A percentile compares a stretch with the other conserved stretches of the same genome.
Evolutionary conservation across 2,888 invertebrate species (phyloP).

Genomic region (Hemithea aestivaria): DNA sequence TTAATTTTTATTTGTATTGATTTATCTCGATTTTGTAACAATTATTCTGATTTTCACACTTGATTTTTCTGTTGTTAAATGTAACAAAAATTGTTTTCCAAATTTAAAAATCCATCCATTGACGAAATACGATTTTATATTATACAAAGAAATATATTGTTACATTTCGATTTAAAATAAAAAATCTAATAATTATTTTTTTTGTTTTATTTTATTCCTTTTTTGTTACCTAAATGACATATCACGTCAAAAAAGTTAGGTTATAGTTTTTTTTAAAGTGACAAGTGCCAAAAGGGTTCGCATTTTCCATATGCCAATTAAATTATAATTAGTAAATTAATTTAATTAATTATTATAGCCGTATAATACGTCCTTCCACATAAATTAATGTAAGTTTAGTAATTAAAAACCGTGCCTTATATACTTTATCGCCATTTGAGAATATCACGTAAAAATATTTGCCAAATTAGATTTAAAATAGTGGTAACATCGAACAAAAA

Average conservation of each 20-base stretch:
- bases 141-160: constrained; percentile 64
- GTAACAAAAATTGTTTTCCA: constrained; percentile 34
- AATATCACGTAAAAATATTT: constrained; percentile 67
- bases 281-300: constrained; percentile 39
- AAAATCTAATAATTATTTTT: constrained; percentile 55
- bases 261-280: constrained; percentile 29
- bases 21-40: constrained; percentile 56
- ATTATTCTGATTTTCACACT: constrained; percentile 25
- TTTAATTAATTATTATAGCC: constrained; percentile 39
- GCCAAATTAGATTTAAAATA: constrained; percentile 42
- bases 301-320: constrained; percentile 10
- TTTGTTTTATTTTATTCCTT: constrained; percentile 59
- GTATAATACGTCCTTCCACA: constrained; percentile 68
- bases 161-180: constrained; percentile 74
- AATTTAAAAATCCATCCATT: constrained; percentile 68
- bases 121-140: constrained; percentile 71
- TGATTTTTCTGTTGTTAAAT: constrained; percentile 31
- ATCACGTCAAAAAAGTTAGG: constrained; percentile 42
- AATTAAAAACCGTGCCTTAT: constrained; percentile 75
- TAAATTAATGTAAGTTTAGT: constrained; percentile 52
- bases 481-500: background rate
- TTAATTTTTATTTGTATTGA: constrained; percentile 51
- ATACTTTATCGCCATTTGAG: constrained; percentile 75
- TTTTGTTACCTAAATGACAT: constrained; percentile 54
- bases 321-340: constrained; percentile 14